phyloP scores from a whole-genome alignment of 2,888 invertebrate genomes.

The Drosophila recens region DNA sequence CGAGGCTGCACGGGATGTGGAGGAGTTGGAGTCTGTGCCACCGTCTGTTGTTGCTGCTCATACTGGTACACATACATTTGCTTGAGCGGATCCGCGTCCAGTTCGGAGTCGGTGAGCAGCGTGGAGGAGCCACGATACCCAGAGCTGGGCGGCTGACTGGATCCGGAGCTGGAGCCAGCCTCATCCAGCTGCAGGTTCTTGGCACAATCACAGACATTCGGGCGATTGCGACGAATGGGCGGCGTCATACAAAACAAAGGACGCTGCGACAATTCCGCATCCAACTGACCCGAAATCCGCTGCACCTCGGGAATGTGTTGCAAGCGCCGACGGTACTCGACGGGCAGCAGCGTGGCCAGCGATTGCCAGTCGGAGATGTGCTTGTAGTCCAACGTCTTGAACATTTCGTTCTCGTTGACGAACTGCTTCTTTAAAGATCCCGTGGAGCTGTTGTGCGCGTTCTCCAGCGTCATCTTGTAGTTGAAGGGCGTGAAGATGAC shows the following conservation, averaged over 20 bases:
- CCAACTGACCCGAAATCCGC: constrained; percentile 85
- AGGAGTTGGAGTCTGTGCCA: constrained; percentile 83
- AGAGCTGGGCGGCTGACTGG: constrained; percentile 87
- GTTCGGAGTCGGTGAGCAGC: constrained; percentile 90
- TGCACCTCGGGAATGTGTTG: constrained; percentile 91
- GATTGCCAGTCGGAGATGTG: constrained; percentile 98
- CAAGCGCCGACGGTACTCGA: constrained; percentile 92
- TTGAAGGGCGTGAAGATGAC: constrained; percentile 89
- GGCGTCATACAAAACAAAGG: constrained; percentile 87
- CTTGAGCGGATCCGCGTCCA: constrained; percentile 85
- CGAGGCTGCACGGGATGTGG: constrained; percentile 87
- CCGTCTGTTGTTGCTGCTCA: constrained; percentile 87
- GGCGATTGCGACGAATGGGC: constrained; percentile 87
- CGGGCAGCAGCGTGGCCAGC: constrained; percentile 93
- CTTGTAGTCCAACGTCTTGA: constrained; percentile 92
- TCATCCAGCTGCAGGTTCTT: constrained; percentile 86
- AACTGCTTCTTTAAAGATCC: constrained; percentile 69
- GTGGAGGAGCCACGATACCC: constrained; percentile 95
- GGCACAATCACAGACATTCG: constrained; percentile 84
- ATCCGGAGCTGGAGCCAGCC: constrained; percentile 89
- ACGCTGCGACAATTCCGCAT: constrained; percentile 86
- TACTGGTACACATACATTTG: constrained; percentile 92
- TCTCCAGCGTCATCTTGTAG: constrained; percentile 87
- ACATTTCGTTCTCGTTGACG: constrained; percentile 92
- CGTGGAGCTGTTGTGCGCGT: constrained; percentile 41